Evolutionary conservation across 1,140 invertebrate genomes (phyloP), one percentile per base, ranked within the genome.

Genomic region (Caenorhabditis brenneri): DNA sequence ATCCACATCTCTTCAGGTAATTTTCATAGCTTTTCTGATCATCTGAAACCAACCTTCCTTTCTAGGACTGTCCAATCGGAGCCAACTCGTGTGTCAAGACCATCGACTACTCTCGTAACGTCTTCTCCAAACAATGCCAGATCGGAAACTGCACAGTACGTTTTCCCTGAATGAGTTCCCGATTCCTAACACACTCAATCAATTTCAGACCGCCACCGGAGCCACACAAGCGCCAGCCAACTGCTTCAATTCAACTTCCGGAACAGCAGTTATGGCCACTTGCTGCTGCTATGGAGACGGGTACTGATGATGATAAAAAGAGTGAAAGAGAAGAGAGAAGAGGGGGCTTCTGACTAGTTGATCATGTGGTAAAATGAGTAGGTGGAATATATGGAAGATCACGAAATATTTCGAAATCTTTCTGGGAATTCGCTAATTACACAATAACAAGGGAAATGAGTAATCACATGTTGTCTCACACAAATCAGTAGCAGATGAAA

Each of bases 271-370:
- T 10, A 46, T 74, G 36, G 65, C 27, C n/a, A 74, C 65, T 42
- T 74, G 65, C 65, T 74, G 65, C 29, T 74, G 65, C 36, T 74
- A 74, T 24, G 65, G 65, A 74, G 65, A 74, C 36, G 65, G 65
- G 65, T 74, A 74, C 19, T 12, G 36, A 65, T 51, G 39, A n/a
- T 4, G 58, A 65, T 6, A 36, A n/a, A n/a, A 36, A 36, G 15
- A n/a, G n/a, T n/a, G n/a, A n/a, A n/a, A n/a, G n/a, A n/a, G n/a
- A n/a, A n/a, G 49, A n/a, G 5, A 24, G 22, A n/a, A 5, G 53
- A 31, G 15, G 42, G 19, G 2, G 58, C 16, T 15, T 33, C 10
- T 65, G 29, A 33, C 29, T 33, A 10, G 31, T 33, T 65, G 58
- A 65, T 65, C 31, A 65, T 19, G 58, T 36, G 31, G 58, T 33